Evolutionary conservation across 2,888 invertebrate species (phyloP), one percentile per base, ranked within the genome.

Genomic region (Drosophila colorata): DNA sequence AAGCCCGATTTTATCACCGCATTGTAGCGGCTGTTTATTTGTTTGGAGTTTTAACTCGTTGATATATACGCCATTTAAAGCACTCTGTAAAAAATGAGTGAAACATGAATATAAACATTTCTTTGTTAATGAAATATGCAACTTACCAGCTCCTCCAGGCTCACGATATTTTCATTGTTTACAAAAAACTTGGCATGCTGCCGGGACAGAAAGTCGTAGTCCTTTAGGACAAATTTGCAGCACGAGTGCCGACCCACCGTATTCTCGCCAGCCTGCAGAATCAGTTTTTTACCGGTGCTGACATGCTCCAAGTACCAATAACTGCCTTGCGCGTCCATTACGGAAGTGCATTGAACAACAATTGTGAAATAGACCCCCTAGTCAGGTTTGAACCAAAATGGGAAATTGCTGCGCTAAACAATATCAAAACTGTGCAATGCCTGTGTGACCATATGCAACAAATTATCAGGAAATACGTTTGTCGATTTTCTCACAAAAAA

Each of bases 11-110:
- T 49, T 41, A 47, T 90, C 90, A 1, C 86, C 85, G 5, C 7
- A 6, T 0, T 9, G 33, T 1, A 74, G 49, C 49, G 68, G 2
- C 23, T 25, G 0, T 67, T 2, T 11, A 16, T 40, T 4, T 58
- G 14, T 0, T 20, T 63, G 44, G 4, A 85, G 52, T 20, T 57
- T 51, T 0, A 4, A 16, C 1, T 58, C 59, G 56, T 91, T 92
- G 2, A 91, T 74, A 48, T 64, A 92, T 1, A 91, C 73, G 0
- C 92, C 92, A 76, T 92, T 92, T 18, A 81, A 63, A 0, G 91
- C 80, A 18, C 81, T 72, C 90, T 91, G 31, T 31, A 6, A 5
- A 31, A 2, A 11, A 13, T 1, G 1, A 31, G 11, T 3, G 4
- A 57, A 14, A 14, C 18, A 4, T 25, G 1, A 9, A n/a, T n/a